Evolutionary conservation across 2,888 invertebrate species (phyloP), one percentile per base, ranked within the genome.

Genomic region (Latrodectus hesperus): DNA sequence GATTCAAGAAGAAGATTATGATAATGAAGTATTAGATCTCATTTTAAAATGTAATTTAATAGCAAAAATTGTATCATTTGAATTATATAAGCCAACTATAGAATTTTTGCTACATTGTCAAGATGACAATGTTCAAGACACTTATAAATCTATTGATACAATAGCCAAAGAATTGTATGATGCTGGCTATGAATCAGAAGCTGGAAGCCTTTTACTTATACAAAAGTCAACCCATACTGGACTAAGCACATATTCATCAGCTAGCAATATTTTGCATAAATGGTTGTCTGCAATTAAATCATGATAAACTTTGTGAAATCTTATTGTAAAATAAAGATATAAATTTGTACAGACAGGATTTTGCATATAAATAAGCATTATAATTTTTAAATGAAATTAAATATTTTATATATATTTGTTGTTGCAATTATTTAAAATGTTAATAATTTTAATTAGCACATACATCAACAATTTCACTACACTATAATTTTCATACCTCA

Each of bases 201-300:
- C 88, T 65, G 88, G 84, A 8, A 84, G 80, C 55, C 68, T 88
- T n/a, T 52, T 75, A 14, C 76, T 84, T 12, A 76, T 88, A 52
- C 78, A 78, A 49, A 60, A 55, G 9, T 83, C 76, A 55, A 80
- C 68, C 49, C 88, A 88, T 72, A 14, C 75, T 16, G 75, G 84
- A n/a, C 84, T 88, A 10, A 79, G 83, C 75, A 80, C 88, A 12
- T 88, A 75, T 72, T 80, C 84, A 16, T 75, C 88, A 10, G 84
- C 88, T 16, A 74, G 84, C 22, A 76, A 51, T 53, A 17, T 84
- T 71, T 60, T 88, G 17, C 82, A 75, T 14, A 77, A 52, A 64
- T 88, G 82, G 82, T 17, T 70, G 12, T 68, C 80, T 49, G 17
- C 38, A 49, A 51, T 64, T 68, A 81, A 81, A 53, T 76, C 80